Conservation (phyloP, 2,113 vertebrate species). For the Alethe castanea region DNA sequence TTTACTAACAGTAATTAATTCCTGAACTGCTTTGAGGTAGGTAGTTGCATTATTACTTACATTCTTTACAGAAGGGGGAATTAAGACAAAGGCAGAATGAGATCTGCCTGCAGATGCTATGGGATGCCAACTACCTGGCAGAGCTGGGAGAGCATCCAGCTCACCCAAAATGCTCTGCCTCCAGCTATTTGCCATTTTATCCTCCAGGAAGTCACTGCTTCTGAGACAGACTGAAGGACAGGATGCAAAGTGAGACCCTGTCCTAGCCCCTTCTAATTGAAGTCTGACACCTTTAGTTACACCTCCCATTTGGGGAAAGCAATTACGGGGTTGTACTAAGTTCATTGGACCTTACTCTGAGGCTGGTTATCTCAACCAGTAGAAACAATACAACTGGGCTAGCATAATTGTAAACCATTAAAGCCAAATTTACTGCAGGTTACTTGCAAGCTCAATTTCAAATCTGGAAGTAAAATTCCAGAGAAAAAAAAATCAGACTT, state of each 20-base stretch:
- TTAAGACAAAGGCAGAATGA: neutral
- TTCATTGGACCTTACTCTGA: neutral
- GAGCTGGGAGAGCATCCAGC: rapidly evolving
- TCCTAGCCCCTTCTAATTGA: neutral
- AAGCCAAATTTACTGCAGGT: neutral
- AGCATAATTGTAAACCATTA: neutral
- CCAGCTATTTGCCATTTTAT: neutral
- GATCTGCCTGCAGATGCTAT: neutral
- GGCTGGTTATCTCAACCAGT: neutral
- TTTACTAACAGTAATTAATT: conserved; percentile 67
- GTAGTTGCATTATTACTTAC: conserved; percentile 24
- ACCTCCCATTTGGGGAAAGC: neutral
- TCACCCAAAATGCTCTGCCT: neutral
- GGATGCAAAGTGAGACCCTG: neutral
- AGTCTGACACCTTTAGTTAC: neutral
- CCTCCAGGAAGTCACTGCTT: neutral
- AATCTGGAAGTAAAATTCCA: neutral
- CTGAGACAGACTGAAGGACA: neutral
- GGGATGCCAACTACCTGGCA: neutral
- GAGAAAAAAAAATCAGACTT: neutral
- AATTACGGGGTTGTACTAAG: neutral
- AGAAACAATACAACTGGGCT: neutral
- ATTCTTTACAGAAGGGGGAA: conserved; percentile 27
- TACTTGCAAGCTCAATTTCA: neutral
- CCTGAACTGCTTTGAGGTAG: conserved; percentile 23